These are phyloP conservation scores for Poliocrania exsul DNA, from an alignment of 2,797 vertebrate species.

Conservation along the genomic window DNA sequence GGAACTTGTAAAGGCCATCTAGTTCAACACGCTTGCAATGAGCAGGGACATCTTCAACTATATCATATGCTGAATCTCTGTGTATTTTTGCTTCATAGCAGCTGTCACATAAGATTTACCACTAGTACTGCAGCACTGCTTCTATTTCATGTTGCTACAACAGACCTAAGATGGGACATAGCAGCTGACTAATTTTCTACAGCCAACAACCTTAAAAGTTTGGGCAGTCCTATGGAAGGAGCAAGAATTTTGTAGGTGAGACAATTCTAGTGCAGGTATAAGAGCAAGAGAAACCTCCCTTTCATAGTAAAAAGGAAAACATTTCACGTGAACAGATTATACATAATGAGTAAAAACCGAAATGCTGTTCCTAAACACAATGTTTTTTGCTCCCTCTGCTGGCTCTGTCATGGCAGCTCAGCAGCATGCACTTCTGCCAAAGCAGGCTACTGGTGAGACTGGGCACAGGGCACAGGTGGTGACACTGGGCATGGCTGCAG, in stretches of 20 bases:
- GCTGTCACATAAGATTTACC: neutral
- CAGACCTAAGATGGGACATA: neutral
- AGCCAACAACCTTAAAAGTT: neutral
- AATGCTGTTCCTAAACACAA: neutral
- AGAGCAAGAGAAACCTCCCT: neutral
- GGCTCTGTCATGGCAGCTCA: neutral
- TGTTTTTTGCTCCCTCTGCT: conserved; percentile 68
- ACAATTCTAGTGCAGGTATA: neutral
- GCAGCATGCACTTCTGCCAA: neutral
- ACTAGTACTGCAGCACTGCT: neutral
- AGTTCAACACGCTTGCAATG: no score
- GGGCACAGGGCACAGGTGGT: neutral
- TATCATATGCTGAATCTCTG: neutral
- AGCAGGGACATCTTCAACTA: no score
- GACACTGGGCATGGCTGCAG: neutral
- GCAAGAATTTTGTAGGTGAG: neutral
- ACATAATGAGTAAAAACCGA: neutral
- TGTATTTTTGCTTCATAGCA: neutral
- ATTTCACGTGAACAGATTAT: neutral
- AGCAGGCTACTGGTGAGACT: neutral
- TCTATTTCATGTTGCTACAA: neutral
- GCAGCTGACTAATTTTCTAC: neutral
- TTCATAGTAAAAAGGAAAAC: neutral
- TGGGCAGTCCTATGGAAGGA: neutral
- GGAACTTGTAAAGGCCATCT: no score